Evolutionary conservation across 2,113 vertebrate species (phyloP), one percentile per base, ranked within the genome.

Genomic region (Hydrolagus affinis): DNA sequence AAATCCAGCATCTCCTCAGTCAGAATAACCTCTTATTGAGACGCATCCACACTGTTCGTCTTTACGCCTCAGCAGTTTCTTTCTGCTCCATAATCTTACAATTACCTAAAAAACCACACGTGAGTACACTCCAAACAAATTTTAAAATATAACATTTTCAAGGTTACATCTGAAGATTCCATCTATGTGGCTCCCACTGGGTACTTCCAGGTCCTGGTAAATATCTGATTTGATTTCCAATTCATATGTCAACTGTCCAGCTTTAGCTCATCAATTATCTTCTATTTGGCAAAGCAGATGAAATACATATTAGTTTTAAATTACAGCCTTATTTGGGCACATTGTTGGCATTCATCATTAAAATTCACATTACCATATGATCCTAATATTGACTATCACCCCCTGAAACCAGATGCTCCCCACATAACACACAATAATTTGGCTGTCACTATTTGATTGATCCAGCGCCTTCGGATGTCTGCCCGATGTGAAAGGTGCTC

Each of bases 261-360:
- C 62, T 83, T 83, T 21, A 83, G 12, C n/a, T 83, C 78, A 15
- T 68, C 66, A 60, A 83, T 32, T 30, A 83, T 68, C 66, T 83
- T 83, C 78, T 83, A 28, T 83, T 83, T 9, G 66, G 11, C 30
- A 83, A 83, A 66, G 14, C 60, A 83, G 59, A 83, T 66, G 62
- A 80, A n/a, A 80, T 60, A 8, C 30, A 28, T 59, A 28, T 83
- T 11, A 83, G 17, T 83, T 68, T 83, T 25, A 83, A 17, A 32
- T 64, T 64, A 64, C 11, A 14, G 30, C 25, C 21, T 11, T 76
- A 11, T n/a, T 10, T 76, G 32, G 2, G 8, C 44, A 44, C 44
- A 44, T 44, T 44, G 44, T 44, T 44, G 44, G 44, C 44, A 44
- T 44, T 44, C 44, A 44, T 44, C 6, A 73, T 12, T 7, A 2